A percentile compares a stretch with the other conserved stretches of the same genome.
These are phyloP conservation scores for Paraescarpia echinospica DNA, from an alignment of 1,140 invertebrate species.

Conservation along the genomic window DNA sequence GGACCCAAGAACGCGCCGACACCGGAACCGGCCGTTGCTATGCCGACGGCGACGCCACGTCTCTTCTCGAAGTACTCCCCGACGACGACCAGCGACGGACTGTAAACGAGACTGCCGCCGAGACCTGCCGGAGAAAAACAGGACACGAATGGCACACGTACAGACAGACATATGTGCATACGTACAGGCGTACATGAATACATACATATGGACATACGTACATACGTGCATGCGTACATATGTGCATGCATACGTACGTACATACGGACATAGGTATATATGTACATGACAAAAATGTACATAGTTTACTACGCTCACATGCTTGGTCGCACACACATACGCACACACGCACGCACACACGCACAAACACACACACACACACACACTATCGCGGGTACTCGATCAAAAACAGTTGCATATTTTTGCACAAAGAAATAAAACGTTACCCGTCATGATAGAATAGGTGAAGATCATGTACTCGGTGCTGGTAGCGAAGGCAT, in stretches of 20 bases:
- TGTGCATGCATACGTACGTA: neutral
- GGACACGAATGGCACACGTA: neutral
- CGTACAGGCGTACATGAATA: neutral
- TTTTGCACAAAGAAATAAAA: neutral
- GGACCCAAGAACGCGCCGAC: slow-evolving; percentile 76
- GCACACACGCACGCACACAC: neutral
- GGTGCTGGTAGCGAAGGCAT: slow-evolving; percentile 8
- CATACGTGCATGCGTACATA: neutral
- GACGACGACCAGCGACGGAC: slow-evolving; percentile 46
- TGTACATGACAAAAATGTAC: too few species aligned
- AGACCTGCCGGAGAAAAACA: slow-evolving; percentile 28
- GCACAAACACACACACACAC: neutral
- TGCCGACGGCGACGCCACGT: slow-evolving; percentile 10
- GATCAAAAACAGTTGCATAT: neutral
- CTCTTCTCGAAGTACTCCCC: slow-evolving; percentile 73
- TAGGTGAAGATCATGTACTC: slow-evolving; percentile 21
- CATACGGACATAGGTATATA: too few species aligned
- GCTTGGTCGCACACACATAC: too few species aligned
- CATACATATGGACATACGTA: neutral
- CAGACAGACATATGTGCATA: neutral
- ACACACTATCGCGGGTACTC: too few species aligned
- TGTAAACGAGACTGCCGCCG: slow-evolving; percentile 30
- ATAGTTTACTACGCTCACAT: too few species aligned
- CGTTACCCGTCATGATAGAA: slow-evolving; percentile 13
- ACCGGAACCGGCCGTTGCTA: slow-evolving; percentile 66